phyloP scores from a whole-genome alignment of 2,113 vertebrate genomes.

The Pygoscelis adeliae region DNA sequence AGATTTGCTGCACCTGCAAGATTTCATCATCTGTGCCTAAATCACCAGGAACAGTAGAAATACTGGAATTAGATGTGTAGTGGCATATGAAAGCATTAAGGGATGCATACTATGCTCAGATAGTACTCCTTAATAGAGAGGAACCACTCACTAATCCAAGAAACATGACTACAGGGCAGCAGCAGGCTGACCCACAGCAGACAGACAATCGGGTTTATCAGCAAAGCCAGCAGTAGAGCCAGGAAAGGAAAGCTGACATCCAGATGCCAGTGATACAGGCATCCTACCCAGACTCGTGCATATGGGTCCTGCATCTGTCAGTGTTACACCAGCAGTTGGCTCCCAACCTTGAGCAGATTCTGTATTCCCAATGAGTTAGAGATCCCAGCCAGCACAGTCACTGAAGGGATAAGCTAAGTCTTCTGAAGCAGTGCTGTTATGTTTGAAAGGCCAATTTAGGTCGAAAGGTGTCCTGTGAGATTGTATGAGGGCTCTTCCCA shows the following conservation, averaged over 20 bases:
- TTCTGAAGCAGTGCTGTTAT: neutral
- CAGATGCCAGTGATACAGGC: constrained; percentile 64
- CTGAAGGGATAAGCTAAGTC: neutral
- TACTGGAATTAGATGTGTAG: neutral
- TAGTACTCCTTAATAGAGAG: neutral
- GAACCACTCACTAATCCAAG: neutral
- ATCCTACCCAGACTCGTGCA: constrained; percentile 53
- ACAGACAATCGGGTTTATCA: constrained; percentile 35
- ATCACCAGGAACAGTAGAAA: neutral
- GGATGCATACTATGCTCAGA: neutral
- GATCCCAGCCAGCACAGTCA: neutral
- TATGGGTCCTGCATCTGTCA: constrained; percentile 74
- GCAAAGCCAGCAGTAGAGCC: constrained; percentile 45
- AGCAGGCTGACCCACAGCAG: constrained; percentile 42
- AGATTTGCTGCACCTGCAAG: neutral
- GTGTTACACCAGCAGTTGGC: constrained; percentile 56
- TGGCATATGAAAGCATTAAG: neutral
- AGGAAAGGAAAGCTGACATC: constrained; percentile 63
- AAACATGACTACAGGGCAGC: neutral
- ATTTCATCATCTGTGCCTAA: neutral
- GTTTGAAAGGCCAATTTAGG: constrained; percentile 31
- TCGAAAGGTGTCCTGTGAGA: neutral
- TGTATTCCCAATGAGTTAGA: neutral
- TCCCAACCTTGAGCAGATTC: constrained; percentile 55
- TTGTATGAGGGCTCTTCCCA: neutral